These are phyloP conservation scores for Solea solea DNA, from an alignment of 2,113 vertebrate species.

Conservation along the genomic window DNA sequence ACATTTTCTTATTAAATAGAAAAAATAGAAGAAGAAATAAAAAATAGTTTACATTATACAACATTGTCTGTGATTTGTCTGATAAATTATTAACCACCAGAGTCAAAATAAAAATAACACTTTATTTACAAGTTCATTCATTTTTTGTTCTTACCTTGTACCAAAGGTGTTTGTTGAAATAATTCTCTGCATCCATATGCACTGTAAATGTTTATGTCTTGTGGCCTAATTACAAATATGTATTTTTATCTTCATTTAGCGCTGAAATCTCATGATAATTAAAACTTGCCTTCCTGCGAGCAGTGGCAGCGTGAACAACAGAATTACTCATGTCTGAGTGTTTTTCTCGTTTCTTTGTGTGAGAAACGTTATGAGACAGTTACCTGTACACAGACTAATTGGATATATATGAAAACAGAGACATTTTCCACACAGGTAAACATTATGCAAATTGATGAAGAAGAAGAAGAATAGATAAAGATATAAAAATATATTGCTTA, in stretches of 20 bases:
- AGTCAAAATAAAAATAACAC: too few species aligned
- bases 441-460: constrained; percentile 18
- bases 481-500: constrained; percentile 21
- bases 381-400: constrained; percentile 19
- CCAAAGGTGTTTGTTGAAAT: too few species aligned
- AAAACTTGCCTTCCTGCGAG: background rate
- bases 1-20: too few species aligned
- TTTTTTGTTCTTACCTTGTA: too few species aligned
- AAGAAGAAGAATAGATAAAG: background rate
- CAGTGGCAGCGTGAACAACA: background rate
- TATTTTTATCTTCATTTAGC: background rate
- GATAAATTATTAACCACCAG: too few species aligned
- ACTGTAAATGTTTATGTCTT: too few species aligned
- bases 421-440: constrained; percentile 6
- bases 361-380: background rate
- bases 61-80: too few species aligned
- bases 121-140: too few species aligned
- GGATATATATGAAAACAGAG: constrained; percentile 14
- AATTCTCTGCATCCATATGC: too few species aligned
- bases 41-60: too few species aligned
- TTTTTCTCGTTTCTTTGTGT: constrained; percentile 2
- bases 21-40: too few species aligned
- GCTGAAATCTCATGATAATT: background rate
- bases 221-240: background rate
- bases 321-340: constrained; percentile 2